phyloP scores from a whole-genome alignment of 2,113 vertebrate genomes.

The Copsychus sechellarum region DNA sequence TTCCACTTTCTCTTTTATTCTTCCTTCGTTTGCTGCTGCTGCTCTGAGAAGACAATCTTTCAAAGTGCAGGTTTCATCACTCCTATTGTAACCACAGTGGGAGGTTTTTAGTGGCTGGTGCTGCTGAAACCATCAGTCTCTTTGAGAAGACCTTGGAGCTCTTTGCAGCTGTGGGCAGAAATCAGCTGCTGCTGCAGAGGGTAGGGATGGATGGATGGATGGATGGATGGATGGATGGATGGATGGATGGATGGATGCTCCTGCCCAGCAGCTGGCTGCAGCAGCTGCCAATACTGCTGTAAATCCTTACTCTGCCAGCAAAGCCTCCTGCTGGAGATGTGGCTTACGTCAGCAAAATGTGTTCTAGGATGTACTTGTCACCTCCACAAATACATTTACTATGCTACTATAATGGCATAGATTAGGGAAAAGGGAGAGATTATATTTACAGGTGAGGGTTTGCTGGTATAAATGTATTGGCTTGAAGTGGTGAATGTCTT shows the following conservation, averaged over 20 bases:
- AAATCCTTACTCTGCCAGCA: neutral
- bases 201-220: rapidly evolving
- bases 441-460: neutral
- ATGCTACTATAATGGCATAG: neutral
- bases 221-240: too few species aligned
- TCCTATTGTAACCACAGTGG: neutral
- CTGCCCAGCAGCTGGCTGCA: neutral
- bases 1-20: neutral
- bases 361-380: neutral
- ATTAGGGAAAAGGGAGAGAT: neutral
- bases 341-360: neutral
- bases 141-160: neutral
- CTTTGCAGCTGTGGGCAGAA: neutral
- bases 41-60: neutral
- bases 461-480: neutral
- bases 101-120: neutral
- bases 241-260: neutral
- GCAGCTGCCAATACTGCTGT: neutral
- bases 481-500: neutral
- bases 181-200: neutral
- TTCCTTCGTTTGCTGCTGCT: neutral
- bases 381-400: neutral
- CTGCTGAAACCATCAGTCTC: neutral
- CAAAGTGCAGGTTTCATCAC: neutral
- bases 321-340: neutral